Percentiles rank a stretch among this genome's conserved stretches.
Evolutionary conservation across 1,140 invertebrate species (phyloP).

Genomic region (Drosophila pseudoananassae): DNA sequence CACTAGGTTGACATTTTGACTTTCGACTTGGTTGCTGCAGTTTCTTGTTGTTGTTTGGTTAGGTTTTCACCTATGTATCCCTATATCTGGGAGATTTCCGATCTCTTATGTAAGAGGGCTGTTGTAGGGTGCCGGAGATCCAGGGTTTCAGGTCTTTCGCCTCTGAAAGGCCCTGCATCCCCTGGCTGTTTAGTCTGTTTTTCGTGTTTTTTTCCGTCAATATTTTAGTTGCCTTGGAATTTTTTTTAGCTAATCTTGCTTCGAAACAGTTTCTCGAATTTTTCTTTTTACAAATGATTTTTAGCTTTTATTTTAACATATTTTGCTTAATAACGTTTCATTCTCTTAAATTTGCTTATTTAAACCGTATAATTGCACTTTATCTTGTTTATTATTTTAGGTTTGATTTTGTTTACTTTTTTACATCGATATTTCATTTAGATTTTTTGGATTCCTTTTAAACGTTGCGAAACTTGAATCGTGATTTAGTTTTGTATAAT

Average conservation of each 20-base stretch:
- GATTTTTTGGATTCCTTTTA: slow-evolving; percentile 9
- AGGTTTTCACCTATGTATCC: slow-evolving; percentile 11
- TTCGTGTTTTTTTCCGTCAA: slow-evolving; percentile 30
- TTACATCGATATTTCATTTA: slow-evolving; percentile 62
- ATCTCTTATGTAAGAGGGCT: not conserved
- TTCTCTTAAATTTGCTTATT: slow-evolving; percentile 71
- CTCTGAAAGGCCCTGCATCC: slow-evolving; percentile 23
- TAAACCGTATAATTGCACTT: slow-evolving; percentile 82
- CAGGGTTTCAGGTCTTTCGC: slow-evolving; percentile 20
- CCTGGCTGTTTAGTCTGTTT: slow-evolving; percentile 17
- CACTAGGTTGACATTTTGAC: slow-evolving; percentile 69
- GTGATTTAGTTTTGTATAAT: slow-evolving; percentile 50
- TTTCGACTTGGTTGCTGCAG: slow-evolving; percentile 53
- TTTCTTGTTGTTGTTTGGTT: slow-evolving; percentile 15
- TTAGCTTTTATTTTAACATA: slow-evolving; percentile 34
- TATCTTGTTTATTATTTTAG: slow-evolving; percentile 66
- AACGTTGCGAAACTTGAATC: slow-evolving; percentile 43
- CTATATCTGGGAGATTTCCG: not conserved
- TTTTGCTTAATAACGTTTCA: slow-evolving; percentile 42
- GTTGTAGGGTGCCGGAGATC: no score
- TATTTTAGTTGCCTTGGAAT: slow-evolving; percentile 44
- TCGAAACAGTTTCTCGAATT: slow-evolving; percentile 60
- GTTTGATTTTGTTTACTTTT: slow-evolving; percentile 63
- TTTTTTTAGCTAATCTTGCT: slow-evolving; percentile 61
- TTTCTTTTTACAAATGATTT: slow-evolving; percentile 11